Evolutionary conservation across 1,140 invertebrate genomes (phyloP), one percentile per base, ranked within the genome.

Genomic region (Dysdera silvatica): DNA sequence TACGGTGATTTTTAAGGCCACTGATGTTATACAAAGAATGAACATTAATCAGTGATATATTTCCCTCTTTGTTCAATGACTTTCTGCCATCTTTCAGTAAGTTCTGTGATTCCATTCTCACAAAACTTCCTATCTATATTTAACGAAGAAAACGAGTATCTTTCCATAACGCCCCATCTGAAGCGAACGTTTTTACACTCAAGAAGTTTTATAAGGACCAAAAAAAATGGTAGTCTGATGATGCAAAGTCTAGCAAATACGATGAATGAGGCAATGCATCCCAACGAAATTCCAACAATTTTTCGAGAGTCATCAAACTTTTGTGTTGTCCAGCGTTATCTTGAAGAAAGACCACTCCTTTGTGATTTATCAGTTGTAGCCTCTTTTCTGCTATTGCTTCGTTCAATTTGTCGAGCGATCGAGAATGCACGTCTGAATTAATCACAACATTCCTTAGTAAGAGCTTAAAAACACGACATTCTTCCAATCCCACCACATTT

Each of bases 241-340:
- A 74, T 62, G 75, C 71, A 12, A 79, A 35, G 69, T 80, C 76
- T 56, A 73, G 74, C 61, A 67, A 74, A 69, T 76, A 79, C 49
- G 74, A 73, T 70, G 76, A 77, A 69, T 80, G 75, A 49, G 67
- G 54, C 29, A 82, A 76, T 66, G 74, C 32, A 69, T 78, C 71
- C 76, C 74, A 79, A 45, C 71, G 71, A 65, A 79, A 68, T 69
- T 76, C 68, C 45, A 71, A 40, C 52, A 78, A 54, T 5, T 48
- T 64, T 47, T 52, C 4, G 16, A 16, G 0, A 52, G 24, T 53
- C 71, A 16, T 10, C 53, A 40, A 55, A 55, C 5, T 2, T 52
- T 3, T 55, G 8, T 41, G 71, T 28, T 61, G 69, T 55, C 43
- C 45, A 12, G 63, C 68, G 26, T 74, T 74, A 60, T 73, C 71